Conservation (phyloP, 2,888 invertebrate genomes). For the Spodoptera picta region DNA sequence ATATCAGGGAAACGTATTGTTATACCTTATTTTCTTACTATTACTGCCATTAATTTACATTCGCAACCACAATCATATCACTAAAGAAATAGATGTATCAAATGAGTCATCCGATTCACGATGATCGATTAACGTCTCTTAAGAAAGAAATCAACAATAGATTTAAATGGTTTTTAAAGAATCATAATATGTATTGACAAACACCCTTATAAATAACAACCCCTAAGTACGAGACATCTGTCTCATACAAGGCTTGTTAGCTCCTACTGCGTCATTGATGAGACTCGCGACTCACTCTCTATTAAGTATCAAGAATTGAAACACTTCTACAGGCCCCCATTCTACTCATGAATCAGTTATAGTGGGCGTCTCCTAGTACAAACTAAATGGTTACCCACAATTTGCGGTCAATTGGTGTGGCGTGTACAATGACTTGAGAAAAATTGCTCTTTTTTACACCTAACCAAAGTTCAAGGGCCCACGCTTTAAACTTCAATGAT, state of each 20-base stretch:
- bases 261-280: conserved; percentile 70
- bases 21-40: too few relatives aligned
- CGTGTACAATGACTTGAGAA: conserved; percentile 65
- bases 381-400: conserved; percentile 66
- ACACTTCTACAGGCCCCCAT: conserved; percentile 70
- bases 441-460: conserved; percentile 56
- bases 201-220: conserved; percentile 35
- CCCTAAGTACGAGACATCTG: conserved; percentile 64
- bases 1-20: too few relatives aligned
- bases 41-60: too few relatives aligned
- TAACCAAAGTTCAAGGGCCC: conserved; percentile 53
- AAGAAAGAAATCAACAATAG: conserved; percentile 2
- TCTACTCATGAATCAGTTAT: conserved; percentile 75
- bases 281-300: conserved; percentile 65
- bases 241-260: conserved; percentile 69
- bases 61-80: too few relatives aligned
- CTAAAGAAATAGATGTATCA: too few relatives aligned
- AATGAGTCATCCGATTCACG: not conserved
- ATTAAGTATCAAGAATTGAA: conserved; percentile 61
- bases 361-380: conserved; percentile 71
- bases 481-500: conserved; percentile 26
- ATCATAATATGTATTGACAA: conserved; percentile 2
- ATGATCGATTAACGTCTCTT: conserved; percentile 15
- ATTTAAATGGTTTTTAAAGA: too few relatives aligned
- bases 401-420: conserved; percentile 67